Base-by-base conservation (phyloP, 2,797 vertebrate genomes). In the Columba guinea region DNA sequence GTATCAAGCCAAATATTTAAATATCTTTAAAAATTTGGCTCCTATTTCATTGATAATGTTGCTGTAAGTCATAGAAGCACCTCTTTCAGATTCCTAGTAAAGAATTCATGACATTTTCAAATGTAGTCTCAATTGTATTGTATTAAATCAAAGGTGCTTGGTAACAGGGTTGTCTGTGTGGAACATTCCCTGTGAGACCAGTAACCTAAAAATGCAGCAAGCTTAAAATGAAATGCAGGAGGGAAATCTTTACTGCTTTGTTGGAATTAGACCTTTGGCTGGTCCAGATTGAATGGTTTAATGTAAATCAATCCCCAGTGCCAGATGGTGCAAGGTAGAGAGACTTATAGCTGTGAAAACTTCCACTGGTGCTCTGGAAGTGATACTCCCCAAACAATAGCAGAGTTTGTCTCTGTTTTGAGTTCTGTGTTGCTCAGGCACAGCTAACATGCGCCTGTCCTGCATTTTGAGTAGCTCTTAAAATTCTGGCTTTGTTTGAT, bases 191-290 rank as follows among this genome's bases (percentile, higher is more conserved):
- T 56, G 30, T 0, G 13, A 93, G 88, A 77, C 70, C 80, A 53
- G 86, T 79, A 93, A 93, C 92, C 83, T 95, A 60, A 81, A 95
- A 93, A 34, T 5, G 13, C 59, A 69, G 51, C 19, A 55, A 90
- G 91, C 80, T 84, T 73, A 27, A 82, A 95, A 76, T 73, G 26
- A 92, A 93, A 82, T 60, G 59, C 86, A 89, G 44, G 65, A 64
- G 63, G 70, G 88, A 84, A 87, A 79, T 92, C 81, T 84, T 49
- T 18, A 10, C 67, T 87, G 77, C 92, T 84, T 79, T 69, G 76
- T 71, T 63, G 84, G 77, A 93, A 87, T 84, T 76, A 89, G 77
- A 56, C 75, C 65, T 88, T 84, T 53, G 80, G 21, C 52, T 95
- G 84, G 35, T 93, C 87, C 65, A 90, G 28, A 90, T 30, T 41